These are phyloP conservation scores for Ruditapes philippinarum DNA, from an alignment of 1,140 invertebrate genomes.

Conservation along the genomic window DNA sequence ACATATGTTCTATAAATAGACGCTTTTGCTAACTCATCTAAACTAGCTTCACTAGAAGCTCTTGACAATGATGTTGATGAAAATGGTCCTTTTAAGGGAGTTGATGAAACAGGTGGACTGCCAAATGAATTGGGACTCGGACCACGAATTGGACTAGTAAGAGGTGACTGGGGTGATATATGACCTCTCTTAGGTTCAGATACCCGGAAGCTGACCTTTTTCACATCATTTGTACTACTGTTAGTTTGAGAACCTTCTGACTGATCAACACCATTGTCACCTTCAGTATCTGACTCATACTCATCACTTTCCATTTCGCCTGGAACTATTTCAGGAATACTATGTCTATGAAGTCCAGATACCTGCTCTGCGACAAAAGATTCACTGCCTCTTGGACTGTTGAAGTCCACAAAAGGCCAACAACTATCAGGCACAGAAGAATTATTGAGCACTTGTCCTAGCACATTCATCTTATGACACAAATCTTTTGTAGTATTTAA, in stretches of 20 bases:
- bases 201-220: constrained; percentile 46
- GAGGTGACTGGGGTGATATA: not conserved
- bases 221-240: not conserved
- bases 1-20: constrained; percentile 91
- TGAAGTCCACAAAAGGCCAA: constrained; percentile 85
- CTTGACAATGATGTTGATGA: constrained; percentile 86
- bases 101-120: constrained; percentile 62
- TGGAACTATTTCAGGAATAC: constrained; percentile 77
- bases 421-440: constrained; percentile 83
- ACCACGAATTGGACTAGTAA: constrained; percentile 48
- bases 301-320: constrained; percentile 57
- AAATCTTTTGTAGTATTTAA: constrained; percentile 95
- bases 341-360: constrained; percentile 56
- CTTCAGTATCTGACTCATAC: constrained; percentile 45
- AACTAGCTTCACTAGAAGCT: constrained; percentile 83
- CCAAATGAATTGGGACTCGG: constrained; percentile 51
- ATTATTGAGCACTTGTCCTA: constrained; percentile 92
- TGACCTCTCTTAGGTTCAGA: constrained; percentile 12
- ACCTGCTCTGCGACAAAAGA: constrained; percentile 28
- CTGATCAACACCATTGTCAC: constrained; percentile 16
- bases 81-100: constrained; percentile 58
- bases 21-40: constrained; percentile 79
- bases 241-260: not conserved
- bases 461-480: constrained; percentile 92
- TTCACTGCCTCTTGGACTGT: constrained; percentile 44